A percentile compares a stretch with the other conserved stretches of the same genome.
These are phyloP conservation scores for Blastobasis lacticolella DNA, from an alignment of 2,888 invertebrate species.

Conservation along the genomic window DNA sequence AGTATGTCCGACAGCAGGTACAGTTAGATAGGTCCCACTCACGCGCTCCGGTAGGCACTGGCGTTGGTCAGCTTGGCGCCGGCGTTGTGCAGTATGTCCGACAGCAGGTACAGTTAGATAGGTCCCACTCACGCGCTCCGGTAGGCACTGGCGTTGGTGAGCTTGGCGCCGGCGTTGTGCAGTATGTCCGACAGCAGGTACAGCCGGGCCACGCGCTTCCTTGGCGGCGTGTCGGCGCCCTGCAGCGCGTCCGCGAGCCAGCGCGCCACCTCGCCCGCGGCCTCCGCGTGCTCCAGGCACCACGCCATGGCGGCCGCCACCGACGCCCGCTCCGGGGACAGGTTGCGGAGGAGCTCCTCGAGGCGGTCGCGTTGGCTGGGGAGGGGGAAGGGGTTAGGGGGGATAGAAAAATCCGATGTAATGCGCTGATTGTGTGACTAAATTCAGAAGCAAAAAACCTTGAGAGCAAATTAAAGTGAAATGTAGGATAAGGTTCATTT, in stretches of 20 bases:
- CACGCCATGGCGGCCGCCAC: conserved; percentile 98
- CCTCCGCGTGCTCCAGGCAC: conserved; percentile 98
- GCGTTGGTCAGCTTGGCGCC: conserved; percentile 97
- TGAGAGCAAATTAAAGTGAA: not conserved
- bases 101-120: conserved; percentile 92
- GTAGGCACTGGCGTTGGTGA: conserved; percentile 96
- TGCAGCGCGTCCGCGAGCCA: conserved; percentile 92
- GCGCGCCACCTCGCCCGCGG: conserved; percentile 94
- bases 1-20: conserved; percentile 97
- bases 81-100: conserved; percentile 97
- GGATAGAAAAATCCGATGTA: not conserved
- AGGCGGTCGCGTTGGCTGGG: conserved; percentile 91
- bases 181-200: conserved; percentile 97
- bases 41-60: conserved; percentile 92
- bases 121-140: conserved; percentile 81
- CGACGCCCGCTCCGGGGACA: conserved; percentile 85
- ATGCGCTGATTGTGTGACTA: not conserved
- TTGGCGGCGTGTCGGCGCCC: conserved; percentile 83
- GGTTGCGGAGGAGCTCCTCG: conserved; percentile 90
- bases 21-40: no score
- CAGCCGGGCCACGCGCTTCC: conserved; percentile 92
- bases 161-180: conserved; percentile 97
- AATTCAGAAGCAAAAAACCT: not conserved
- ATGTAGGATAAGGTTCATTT: no score
- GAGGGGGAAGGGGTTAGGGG: conserved; percentile 4